A percentile compares a stretch with the other conserved stretches of the same genome.
Conservation (phyloP, 2,113 vertebrate species). For the Delphinus delphis region DNA sequence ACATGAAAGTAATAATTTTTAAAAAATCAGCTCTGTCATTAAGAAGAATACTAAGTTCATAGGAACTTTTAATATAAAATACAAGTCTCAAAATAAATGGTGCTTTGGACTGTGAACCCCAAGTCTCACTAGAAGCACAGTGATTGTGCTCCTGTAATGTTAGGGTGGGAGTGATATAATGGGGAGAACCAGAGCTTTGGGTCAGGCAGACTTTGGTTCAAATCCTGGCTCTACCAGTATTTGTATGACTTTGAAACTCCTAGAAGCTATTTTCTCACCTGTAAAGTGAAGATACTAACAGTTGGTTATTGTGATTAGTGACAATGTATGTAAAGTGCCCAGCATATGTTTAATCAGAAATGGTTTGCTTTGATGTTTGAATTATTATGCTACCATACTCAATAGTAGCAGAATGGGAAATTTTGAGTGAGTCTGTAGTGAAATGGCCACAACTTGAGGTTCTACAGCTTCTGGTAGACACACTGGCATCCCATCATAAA, state of each 20-base stretch:
- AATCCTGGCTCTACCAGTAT: not conserved
- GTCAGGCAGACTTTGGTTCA: not conserved
- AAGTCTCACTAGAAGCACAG: not conserved
- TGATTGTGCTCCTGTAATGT: not conserved
- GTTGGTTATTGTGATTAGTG: not conserved
- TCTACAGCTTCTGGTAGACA: not conserved
- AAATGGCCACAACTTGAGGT: not conserved
- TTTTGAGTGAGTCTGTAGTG: not conserved
- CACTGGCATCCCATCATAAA: accelerated
- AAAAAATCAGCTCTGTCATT: not conserved
- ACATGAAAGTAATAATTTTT: not conserved
- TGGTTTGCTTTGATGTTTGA: not conserved
- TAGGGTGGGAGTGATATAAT: not conserved
- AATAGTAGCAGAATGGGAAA: not conserved
- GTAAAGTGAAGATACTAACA: not conserved
- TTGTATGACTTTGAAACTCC: not conserved
- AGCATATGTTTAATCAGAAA: not conserved
- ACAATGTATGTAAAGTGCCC: not conserved
- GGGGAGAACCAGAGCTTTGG: not conserved
- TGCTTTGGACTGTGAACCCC: not conserved
- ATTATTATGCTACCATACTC: not conserved
- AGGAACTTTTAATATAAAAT: slow-evolving; percentile 30
- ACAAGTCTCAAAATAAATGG: not conserved
- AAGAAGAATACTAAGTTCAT: not conserved
- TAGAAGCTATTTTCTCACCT: not conserved